These are phyloP conservation scores for Buathra laborator DNA, from an alignment of 2,888 invertebrate genomes.

Conservation along the genomic window DNA sequence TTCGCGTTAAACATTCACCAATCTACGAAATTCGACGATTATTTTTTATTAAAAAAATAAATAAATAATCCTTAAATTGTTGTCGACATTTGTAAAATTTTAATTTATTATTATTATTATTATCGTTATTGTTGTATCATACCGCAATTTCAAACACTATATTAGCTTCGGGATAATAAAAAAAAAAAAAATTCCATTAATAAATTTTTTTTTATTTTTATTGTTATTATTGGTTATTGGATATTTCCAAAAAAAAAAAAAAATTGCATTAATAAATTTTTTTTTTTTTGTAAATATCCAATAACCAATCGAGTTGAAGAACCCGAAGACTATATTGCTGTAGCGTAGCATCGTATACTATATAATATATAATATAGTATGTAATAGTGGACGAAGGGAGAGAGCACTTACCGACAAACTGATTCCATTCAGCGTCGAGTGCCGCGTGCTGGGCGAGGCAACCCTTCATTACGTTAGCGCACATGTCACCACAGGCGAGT, in stretches of 20 bases:
- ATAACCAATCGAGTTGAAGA: neutral
- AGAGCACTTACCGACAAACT: conserved; percentile 89
- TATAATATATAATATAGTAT: conserved; percentile 17
- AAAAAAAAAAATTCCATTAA: too few relatives aligned
- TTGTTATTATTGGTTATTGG: too few relatives aligned
- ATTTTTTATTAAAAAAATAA: neutral
- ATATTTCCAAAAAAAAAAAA: too few relatives aligned
- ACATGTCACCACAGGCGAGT: conserved; percentile 93
- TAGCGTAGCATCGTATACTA: neutral
- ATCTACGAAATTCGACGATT: neutral
- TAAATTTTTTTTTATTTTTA: too few relatives aligned
- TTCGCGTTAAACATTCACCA: conserved; percentile 15
- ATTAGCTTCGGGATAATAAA: too few relatives aligned
- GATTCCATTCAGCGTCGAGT: conserved; percentile 95
- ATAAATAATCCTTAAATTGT: too few relatives aligned
- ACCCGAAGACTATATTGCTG: conserved; percentile 3
- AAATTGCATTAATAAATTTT: too few relatives aligned
- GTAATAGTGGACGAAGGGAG: conserved; percentile 33
- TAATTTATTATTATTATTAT: too few relatives aligned
- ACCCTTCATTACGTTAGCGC: conserved; percentile 95
- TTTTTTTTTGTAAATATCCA: neutral
- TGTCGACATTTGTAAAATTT: too few relatives aligned
- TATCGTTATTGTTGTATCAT: too few relatives aligned
- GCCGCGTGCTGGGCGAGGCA: conserved; percentile 95
- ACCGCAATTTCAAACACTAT: too few relatives aligned